phyloP scores from a whole-genome alignment of 2,888 invertebrate species.

The Monopis laevigella region DNA sequence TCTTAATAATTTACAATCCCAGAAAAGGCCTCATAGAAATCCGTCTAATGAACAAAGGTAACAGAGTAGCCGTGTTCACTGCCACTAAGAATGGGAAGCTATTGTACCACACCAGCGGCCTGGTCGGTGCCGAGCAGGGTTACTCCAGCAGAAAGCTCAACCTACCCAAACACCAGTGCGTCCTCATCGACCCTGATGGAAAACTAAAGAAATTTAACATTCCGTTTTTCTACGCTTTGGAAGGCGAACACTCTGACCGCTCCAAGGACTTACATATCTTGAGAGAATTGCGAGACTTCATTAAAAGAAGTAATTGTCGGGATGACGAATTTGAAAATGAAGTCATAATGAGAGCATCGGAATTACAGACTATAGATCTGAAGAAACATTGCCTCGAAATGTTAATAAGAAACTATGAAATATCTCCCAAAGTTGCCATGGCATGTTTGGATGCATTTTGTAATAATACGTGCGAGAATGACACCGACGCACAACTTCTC shows the following conservation, averaged over 20 bases:
- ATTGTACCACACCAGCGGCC: constrained; percentile 81
- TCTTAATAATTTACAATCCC: constrained; percentile 93
- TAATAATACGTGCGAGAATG: constrained; percentile 29
- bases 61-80: constrained; percentile 89
- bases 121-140: constrained; percentile 75
- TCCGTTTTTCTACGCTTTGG: constrained; percentile 91
- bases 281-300: constrained; percentile 74
- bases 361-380: constrained; percentile 77
- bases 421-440: constrained; percentile 69
- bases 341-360: constrained; percentile 64
- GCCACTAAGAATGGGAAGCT: constrained; percentile 86
- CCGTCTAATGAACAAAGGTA: constrained; percentile 90
- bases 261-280: constrained; percentile 89
- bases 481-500: constrained; percentile 25
- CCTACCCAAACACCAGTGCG: constrained; percentile 74
- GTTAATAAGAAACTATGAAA: constrained; percentile 71
- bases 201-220: constrained; percentile 83
- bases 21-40: constrained; percentile 93
- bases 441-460: constrained; percentile 57
- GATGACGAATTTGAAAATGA: constrained; percentile 60
- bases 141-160: constrained; percentile 66
- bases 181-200: constrained; percentile 86
- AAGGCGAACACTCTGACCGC: constrained; percentile 86
- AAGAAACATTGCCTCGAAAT: constrained; percentile 77
- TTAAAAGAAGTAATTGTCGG: constrained; percentile 66